Evolutionary conservation across 92 coral and sea anemone species (phyloP), one percentile per base, ranked within the genome.

Genomic region (Epizoanthus rinbou): DNA sequence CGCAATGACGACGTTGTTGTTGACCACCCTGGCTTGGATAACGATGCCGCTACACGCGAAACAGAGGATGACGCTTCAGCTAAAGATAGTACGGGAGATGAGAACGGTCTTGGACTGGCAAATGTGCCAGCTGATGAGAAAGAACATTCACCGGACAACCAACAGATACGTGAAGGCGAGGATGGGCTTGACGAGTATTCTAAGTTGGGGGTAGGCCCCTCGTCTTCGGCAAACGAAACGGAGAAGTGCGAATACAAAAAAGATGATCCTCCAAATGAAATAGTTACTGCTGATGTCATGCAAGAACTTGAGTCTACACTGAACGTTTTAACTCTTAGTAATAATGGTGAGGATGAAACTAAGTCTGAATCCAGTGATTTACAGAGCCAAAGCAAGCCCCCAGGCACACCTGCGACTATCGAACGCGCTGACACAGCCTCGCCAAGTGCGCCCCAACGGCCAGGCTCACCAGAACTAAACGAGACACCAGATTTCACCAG

Each of bases 401-500:
- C 14, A 1, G 19, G 35, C 19, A 35, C 81, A 3, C 70, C 57
- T n/a, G 31, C 33, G 23, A 58, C 5, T 58, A 4, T 41, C 39
- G 25, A 18, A 62, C 37, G 39, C 24, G 9, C 21, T 18, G 70
- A 59, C 6, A 22, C 37, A 19, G 22, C 65, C 6, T 75, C 43
- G 18, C 67, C 64, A 11, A 65, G n/a, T 43, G 87, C 86, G 66
- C 81, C 91, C 39, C 93, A 87, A 10, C 91, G 90, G 24, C 93
- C 98, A 64, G 94, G 87, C 24, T 89, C 98, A 31, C 94, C 94
- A 15, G 97, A 91, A 23, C 39, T 88, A 17, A 67, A 68, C 52
- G 85, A 85, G 54, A 88, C 72, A 15, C 91, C 87, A 22, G 97
- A 93, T 70, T 93, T 93, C 85, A 88, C 97, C 21, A 90, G 85